Conservation (phyloP, 2,113 vertebrate genomes). For the Stigmatopora nigra region DNA sequence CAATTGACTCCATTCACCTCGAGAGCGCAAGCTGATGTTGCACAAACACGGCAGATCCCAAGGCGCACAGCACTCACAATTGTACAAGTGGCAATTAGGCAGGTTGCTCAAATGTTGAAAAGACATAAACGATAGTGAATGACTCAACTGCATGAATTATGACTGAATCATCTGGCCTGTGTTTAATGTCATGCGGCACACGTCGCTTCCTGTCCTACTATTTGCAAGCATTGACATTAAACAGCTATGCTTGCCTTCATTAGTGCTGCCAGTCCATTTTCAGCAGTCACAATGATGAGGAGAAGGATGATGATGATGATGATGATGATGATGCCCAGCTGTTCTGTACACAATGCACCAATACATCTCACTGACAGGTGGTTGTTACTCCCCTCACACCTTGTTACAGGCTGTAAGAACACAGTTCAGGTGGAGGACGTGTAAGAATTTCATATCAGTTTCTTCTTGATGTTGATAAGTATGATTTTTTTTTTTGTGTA, state of each 20-base stretch:
- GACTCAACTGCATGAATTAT: neutral
- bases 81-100: conserved; percentile 3
- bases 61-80: neutral
- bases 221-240: conserved; percentile 5
- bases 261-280: conserved; percentile 9
- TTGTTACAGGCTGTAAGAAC: neutral
- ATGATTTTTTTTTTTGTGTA: neutral
- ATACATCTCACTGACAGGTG: neutral
- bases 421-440: neutral
- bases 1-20: conserved; percentile 5
- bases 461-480: neutral
- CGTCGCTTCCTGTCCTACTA: neutral
- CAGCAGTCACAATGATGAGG: neutral
- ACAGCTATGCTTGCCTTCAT: conserved; percentile 4
- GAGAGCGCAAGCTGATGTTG: neutral
- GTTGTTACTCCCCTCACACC: neutral
- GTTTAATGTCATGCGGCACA: conserved; percentile 1
- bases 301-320: neutral
- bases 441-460: neutral
- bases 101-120: conserved; percentile 1
- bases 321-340: conserved; percentile 1
- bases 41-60: conserved; percentile 15
- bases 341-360: neutral
- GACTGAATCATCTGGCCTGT: neutral
- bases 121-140: neutral